Percentiles rank a stretch among this genome's conserved stretches.
These are phyloP conservation scores for Blastomussa wellsi DNA, from an alignment of 92 coral and sea anemone species.

Conservation along the genomic window DNA sequence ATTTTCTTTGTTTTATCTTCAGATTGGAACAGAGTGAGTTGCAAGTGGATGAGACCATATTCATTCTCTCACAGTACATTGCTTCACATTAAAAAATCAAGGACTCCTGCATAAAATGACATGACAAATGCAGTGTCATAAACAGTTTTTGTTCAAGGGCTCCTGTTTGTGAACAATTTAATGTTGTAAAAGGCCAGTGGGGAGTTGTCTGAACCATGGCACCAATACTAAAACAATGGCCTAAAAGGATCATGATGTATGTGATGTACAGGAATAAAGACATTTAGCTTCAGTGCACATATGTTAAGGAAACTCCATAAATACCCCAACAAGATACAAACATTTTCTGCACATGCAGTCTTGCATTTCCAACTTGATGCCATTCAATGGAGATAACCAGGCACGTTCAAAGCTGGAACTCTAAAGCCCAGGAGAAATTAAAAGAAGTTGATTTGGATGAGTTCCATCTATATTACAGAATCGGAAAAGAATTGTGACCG, in stretches of 20 bases:
- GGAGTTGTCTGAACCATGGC: background rate
- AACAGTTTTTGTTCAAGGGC: background rate
- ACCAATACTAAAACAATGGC: background rate
- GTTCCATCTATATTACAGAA: background rate
- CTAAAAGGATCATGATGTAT: background rate
- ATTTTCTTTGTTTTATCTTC: constrained; percentile 19
- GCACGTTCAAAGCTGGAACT: background rate
- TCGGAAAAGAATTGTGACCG: too few species aligned
- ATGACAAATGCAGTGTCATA: background rate
- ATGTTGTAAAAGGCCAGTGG: background rate
- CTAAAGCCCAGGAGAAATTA: background rate
- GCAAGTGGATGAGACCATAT: constrained; percentile 89
- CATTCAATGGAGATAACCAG: background rate
- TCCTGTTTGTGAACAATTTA: background rate
- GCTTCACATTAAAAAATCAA: constrained; percentile 27
- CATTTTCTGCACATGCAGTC: background rate
- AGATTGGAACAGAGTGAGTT: constrained; percentile 95
- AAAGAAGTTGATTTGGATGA: background rate
- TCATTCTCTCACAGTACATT: constrained; percentile 80
- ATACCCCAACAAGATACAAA: background rate
- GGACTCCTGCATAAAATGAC: background rate
- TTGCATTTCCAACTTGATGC: background rate
- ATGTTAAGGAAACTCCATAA: background rate
- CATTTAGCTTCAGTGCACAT: background rate
- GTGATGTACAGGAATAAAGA: background rate